phyloP scores from a whole-genome alignment of 2,888 invertebrate species.

The Drosophila nr. perissopoda region DNA sequence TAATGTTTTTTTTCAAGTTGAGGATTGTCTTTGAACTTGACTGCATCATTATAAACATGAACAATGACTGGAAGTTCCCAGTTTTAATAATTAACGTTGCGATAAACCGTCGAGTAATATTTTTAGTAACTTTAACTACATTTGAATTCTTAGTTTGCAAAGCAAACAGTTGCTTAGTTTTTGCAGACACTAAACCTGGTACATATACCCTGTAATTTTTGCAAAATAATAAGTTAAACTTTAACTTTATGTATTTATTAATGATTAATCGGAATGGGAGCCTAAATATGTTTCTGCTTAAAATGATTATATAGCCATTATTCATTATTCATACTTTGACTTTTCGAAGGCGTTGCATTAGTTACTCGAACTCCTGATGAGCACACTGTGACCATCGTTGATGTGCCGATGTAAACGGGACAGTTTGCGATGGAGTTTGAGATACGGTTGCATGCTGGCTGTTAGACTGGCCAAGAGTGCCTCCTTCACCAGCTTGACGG shows the following conservation, averaged over 20 bases:
- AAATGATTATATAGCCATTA: background rate
- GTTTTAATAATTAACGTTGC: background rate
- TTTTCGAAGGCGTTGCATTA: constrained; percentile 13
- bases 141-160: background rate
- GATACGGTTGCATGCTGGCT: constrained; percentile 36
- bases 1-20: constrained; percentile 21
- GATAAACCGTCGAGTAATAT: background rate
- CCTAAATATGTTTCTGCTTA: background rate
- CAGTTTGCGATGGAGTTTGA: constrained; percentile 55
- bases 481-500: constrained; percentile 53
- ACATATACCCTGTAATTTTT: background rate
- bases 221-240: background rate
- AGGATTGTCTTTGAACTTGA: constrained; percentile 42
- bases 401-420: constrained; percentile 52
- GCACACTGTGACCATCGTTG: constrained; percentile 33
- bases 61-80: constrained; percentile 13
- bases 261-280: background rate
- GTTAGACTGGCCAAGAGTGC: constrained; percentile 24
- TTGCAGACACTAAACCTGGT: background rate
- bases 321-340: background rate
- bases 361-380: constrained; percentile 21
- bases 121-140: background rate
- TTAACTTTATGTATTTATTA: background rate
- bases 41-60: constrained; percentile 18
- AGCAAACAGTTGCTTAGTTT: background rate